A percentile compares a stretch with the other conserved stretches of the same genome.
phyloP scores from a whole-genome alignment of 2,797 vertebrate genomes.

The Sibirionetta formosa region DNA sequence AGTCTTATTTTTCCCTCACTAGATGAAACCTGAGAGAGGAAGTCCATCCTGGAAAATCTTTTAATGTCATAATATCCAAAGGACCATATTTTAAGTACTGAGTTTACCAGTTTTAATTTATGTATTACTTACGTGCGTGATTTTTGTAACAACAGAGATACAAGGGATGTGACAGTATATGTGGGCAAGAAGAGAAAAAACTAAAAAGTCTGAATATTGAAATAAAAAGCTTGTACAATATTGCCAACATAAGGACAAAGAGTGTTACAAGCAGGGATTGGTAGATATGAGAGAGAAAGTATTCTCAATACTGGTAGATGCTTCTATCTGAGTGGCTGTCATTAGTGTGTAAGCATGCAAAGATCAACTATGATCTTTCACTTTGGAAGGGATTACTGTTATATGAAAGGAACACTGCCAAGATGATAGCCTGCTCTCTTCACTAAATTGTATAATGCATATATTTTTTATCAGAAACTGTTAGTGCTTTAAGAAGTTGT shows the following conservation, averaged over 20 bases:
- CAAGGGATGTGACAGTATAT: background rate
- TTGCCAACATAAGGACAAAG: constrained; percentile 14
- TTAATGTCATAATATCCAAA: background rate
- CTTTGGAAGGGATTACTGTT: background rate
- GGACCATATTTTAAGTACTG: background rate
- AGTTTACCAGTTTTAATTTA: background rate
- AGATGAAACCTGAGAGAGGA: background rate
- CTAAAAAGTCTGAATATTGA: background rate
- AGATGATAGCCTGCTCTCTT: background rate
- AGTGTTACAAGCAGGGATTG: background rate
- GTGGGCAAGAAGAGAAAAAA: background rate
- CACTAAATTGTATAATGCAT: background rate
- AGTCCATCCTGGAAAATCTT: background rate
- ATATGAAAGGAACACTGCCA: background rate
- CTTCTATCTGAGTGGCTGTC: background rate
- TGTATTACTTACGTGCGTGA: background rate
- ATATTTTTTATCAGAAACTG: background rate
- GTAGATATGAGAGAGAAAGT: background rate
- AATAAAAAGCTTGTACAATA: background rate
- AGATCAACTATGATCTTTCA: background rate
- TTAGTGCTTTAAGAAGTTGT: background rate
- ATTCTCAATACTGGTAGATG: background rate
- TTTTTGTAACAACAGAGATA: background rate
- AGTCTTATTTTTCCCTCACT: background rate
- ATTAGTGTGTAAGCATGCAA: background rate